phyloP scores from a whole-genome alignment of 2,113 vertebrate species.

The Acinonyx jubatus region DNA sequence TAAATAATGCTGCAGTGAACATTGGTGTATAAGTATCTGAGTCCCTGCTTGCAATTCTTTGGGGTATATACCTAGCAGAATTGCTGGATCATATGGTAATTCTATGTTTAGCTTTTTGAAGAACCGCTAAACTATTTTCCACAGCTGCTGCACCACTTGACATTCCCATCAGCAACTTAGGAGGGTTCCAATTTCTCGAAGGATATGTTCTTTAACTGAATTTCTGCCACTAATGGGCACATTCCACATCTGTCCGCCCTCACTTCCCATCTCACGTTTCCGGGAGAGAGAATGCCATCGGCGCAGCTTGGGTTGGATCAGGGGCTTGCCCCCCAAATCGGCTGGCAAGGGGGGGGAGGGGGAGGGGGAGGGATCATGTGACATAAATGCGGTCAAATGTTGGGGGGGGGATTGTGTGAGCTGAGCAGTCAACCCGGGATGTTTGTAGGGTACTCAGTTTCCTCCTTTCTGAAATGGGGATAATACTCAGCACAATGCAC shows the following conservation, averaged over 20 bases:
- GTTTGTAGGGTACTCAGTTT: neutral
- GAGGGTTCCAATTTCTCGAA: neutral
- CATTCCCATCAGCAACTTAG: neutral
- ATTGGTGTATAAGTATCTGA: neutral
- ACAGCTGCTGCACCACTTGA: neutral
- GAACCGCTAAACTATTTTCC: neutral
- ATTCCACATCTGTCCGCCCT: neutral
- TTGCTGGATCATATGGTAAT: neutral
- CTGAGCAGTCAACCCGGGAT: neutral
- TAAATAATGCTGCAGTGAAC: neutral
- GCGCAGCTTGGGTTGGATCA: neutral
- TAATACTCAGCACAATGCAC: too few relatives aligned
- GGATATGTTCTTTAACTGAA: neutral
- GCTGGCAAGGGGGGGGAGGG: accelerated
- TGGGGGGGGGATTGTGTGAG: neutral
- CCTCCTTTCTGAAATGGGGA: neutral
- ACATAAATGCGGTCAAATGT: accelerated
- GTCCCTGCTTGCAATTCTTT: neutral
- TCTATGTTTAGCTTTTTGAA: neutral
- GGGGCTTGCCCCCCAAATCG: neutral
- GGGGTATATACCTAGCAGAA: neutral
- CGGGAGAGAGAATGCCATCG: neutral
- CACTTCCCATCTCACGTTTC: neutral
- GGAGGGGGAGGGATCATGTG: accelerated
- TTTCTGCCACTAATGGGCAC: neutral